A percentile compares a stretch with the other conserved stretches of the same genome.
Conservation (phyloP, 2,888 invertebrate species). For the Leucozona laternaria region DNA sequence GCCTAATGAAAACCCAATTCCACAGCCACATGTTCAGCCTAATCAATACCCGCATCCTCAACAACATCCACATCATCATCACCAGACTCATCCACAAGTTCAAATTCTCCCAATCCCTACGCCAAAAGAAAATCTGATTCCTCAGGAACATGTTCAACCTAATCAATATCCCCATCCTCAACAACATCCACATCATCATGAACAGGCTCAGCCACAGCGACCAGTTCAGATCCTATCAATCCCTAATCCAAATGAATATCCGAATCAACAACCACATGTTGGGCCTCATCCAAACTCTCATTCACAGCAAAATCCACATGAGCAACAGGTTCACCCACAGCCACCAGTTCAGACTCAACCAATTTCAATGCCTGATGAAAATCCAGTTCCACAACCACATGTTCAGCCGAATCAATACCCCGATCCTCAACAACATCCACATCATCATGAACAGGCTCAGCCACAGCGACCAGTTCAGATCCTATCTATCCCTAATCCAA, state of each 20-base stretch:
- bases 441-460: not conserved
- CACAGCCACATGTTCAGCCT: not conserved
- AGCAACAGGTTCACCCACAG: constrained; percentile 2
- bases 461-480: not conserved
- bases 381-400: not conserved
- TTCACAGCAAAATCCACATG: not conserved
- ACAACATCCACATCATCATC: not conserved
- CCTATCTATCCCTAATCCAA: not conserved
- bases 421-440: not conserved
- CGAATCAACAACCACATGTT: not conserved
- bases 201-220: too few species aligned
- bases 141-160: too few species aligned
- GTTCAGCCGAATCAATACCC: too few species aligned
- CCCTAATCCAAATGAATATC: not conserved
- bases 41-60: not conserved
- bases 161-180: not conserved
- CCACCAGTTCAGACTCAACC: constrained; percentile 40
- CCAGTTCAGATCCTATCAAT: not conserved
- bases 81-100: not conserved
- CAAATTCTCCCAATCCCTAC: not conserved
- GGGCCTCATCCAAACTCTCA: not conserved
- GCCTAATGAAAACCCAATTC: not conserved
- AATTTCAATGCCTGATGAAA: constrained; percentile 2
- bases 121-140: too few species aligned
- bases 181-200: not conserved